A percentile compares a stretch with the other conserved stretches of the same genome.
phyloP scores from a whole-genome alignment of 2,113 vertebrate genomes.

The Callithrix jacchus region DNA sequence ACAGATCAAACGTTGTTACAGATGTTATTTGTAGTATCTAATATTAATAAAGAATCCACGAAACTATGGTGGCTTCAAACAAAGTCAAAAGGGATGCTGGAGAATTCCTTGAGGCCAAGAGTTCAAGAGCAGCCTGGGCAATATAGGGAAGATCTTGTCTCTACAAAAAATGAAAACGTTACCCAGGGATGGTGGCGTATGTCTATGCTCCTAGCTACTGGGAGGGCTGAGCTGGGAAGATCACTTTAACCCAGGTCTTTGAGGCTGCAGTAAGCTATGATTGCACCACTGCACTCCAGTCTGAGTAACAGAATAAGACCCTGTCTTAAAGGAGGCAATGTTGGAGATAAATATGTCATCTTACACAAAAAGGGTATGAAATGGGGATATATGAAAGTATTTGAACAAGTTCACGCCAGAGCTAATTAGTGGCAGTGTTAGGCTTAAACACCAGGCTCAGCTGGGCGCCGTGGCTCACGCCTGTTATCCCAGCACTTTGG shows the following conservation, averaged over 20 bases:
- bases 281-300: too few relatives aligned
- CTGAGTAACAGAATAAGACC: too few relatives aligned
- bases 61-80: not conserved
- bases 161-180: too few relatives aligned
- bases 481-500: too few relatives aligned
- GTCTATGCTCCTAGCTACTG: too few relatives aligned
- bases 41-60: not conserved
- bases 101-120: too few relatives aligned
- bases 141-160: too few relatives aligned
- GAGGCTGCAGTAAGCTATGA: too few relatives aligned
- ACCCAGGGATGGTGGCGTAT: too few relatives aligned
- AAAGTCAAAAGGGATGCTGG: not conserved
- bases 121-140: too few relatives aligned
- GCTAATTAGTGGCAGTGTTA: not conserved
- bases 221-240: too few relatives aligned
- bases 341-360: not conserved
- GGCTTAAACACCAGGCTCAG: not conserved
- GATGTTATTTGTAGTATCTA: not conserved
- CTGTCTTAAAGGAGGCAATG: not conserved
- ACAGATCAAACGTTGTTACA: not conserved
- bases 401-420: not conserved
- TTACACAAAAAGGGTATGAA: not conserved
- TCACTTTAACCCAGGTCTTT: too few relatives aligned
- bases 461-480: rapidly evolving
- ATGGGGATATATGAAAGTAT: not conserved